Percentiles rank a stretch among this genome's conserved stretches.
Conservation (phyloP, 2,797 vertebrate genomes). For the Chromis chromis region DNA sequence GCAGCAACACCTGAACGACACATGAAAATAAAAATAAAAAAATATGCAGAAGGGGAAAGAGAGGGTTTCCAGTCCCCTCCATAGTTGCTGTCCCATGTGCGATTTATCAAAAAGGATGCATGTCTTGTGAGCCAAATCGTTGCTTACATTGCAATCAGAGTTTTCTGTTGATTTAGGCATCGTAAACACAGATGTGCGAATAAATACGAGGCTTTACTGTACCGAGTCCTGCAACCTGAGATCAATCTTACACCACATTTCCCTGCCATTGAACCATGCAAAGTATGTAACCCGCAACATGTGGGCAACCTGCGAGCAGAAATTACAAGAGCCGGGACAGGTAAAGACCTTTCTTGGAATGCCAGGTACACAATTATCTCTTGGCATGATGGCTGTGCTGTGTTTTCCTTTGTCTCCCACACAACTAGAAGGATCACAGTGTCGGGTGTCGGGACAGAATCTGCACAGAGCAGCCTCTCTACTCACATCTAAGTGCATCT, state of each 20-base stretch:
- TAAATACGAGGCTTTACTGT: conserved; percentile 39
- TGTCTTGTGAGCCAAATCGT: conserved; percentile 23
- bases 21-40: conserved; percentile 6
- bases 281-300: conserved; percentile 1
- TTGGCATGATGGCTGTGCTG: too few species aligned
- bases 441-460: too few species aligned
- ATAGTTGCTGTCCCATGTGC: conserved; percentile 10
- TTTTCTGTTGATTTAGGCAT: conserved; percentile 52
- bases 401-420: too few species aligned
- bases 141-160: conserved; percentile 49
- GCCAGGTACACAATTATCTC: too few species aligned
- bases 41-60: not conserved
- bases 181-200: conserved; percentile 55
- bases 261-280: conserved; percentile 1
- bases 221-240: conserved; percentile 32
- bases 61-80: not conserved
- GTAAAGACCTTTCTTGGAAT: too few species aligned
- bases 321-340: too few species aligned
- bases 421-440: too few species aligned
- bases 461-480: too few species aligned
- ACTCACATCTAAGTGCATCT: conserved; percentile 7
- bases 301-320: not conserved
- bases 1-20: conserved; percentile 7
- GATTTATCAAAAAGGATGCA: conserved; percentile 31
- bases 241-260: conserved; percentile 14